Base-by-base conservation (phyloP, 2,113 vertebrate species). In the Anarhynchus alexandrinus region DNA sequence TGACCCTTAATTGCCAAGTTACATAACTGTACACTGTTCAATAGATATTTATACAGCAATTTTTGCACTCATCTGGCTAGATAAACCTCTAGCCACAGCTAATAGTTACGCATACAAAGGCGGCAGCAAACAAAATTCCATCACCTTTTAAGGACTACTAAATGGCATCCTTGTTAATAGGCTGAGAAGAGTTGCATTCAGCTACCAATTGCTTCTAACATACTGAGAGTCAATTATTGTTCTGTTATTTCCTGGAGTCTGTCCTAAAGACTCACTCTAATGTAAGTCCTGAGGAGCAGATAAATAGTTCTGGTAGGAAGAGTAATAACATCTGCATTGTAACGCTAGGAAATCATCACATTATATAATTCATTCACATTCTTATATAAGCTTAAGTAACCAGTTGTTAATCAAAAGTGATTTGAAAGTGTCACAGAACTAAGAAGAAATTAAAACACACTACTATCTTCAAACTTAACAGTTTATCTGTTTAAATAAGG, bases 121-220 rank as follows among this genome's bases (percentile, higher is more conserved):
- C 58, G 67, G 52, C 57, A 84, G 65, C 43, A 84, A 89, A 86
- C 43, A 67, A 74, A 92, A 88, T 78, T 71, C 52, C 10, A 5
- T 84, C 67, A 64, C 83, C 73, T 94, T 83, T 90, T 86, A 96
- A 92, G 79, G 78, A 65, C 54, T 90, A 38, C 59, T 38, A 87
- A 86, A 83, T 54, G 32, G 23, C 57, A 82, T 67, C 40, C 69
- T 45, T 52, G 9, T 69, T 65, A 88, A 83, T 4, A 54, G 57
- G 26, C 42, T 69, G n/a, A 70, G 61, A 79, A 89, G 54, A 62
- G 38, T 27, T 51, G 13, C 38, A 52, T 69, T 79, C 55, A 79
- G 36, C 77, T 84, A 65, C 26, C 52, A 71, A 27, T 38, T 83
- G 45, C 66, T 79, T 86, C 69, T 65, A 94, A 3, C 34, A 72